A percentile compares a stretch with the other conserved stretches of the same genome.
phyloP scores from a whole-genome alignment of 1,140 invertebrate species.

The Lanistes nyassanus region DNA sequence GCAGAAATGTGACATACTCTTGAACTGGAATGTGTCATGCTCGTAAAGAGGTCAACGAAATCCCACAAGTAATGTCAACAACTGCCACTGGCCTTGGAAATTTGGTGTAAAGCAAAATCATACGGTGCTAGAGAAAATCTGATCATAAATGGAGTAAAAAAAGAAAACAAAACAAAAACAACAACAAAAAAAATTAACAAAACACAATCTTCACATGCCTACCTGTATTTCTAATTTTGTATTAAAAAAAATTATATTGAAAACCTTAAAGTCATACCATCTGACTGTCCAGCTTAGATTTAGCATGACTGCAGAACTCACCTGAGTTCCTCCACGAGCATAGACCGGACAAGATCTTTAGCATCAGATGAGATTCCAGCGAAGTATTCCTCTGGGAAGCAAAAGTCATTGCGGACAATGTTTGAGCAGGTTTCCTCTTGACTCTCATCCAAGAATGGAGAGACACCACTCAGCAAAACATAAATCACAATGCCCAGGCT shows the following conservation, averaged over 20 bases:
- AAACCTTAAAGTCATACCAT: neutral
- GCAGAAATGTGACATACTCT: too few relatives aligned
- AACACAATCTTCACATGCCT: too few relatives aligned
- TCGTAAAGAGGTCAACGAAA: too few relatives aligned
- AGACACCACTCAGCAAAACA: conserved; percentile 80
- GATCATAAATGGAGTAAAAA: too few relatives aligned
- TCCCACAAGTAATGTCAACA: too few relatives aligned
- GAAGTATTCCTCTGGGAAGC: conserved; percentile 86
- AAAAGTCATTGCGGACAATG: conserved; percentile 84
- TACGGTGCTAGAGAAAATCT: too few relatives aligned
- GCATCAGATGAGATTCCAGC: conserved; percentile 76
- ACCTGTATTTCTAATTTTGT: neutral
- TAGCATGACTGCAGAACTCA: conserved; percentile 27
- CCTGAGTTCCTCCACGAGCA: conserved; percentile 72
- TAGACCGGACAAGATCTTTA: conserved; percentile 74
- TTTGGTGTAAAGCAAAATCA: too few relatives aligned
- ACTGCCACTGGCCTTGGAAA: too few relatives aligned
- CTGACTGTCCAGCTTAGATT: neutral
- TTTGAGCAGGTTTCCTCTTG: conserved; percentile 85
- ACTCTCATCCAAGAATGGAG: conserved; percentile 85
- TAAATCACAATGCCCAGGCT: conserved; percentile 83
- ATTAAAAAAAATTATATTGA: neutral
- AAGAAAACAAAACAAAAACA: neutral
- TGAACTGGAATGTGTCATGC: too few relatives aligned
- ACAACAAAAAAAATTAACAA: neutral